Conservation (phyloP, 2,797 vertebrate genomes). For the Crax fasciolata region DNA sequence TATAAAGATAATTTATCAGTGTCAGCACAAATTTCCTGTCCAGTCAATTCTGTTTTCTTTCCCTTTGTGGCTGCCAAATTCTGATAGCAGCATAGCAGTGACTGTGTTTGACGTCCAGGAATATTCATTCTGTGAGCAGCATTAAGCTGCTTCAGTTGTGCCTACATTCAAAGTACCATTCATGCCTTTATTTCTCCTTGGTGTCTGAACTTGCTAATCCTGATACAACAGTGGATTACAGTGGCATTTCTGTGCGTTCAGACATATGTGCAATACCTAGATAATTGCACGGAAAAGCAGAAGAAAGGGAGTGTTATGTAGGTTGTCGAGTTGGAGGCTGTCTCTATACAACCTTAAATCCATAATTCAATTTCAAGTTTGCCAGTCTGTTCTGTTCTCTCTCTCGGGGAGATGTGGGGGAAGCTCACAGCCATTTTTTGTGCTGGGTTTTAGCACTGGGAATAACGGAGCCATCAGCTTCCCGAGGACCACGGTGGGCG, state of each 20-base stretch:
- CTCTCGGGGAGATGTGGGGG: neutral
- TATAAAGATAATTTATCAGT: neutral
- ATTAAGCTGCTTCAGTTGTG: neutral
- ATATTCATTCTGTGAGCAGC: conserved; percentile 9
- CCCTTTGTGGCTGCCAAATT: neutral
- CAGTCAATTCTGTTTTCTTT: accelerated
- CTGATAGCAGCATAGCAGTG: neutral
- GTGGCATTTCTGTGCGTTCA: neutral
- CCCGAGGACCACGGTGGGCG: too few species aligned
- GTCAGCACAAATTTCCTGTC: neutral
- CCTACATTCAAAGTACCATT: neutral
- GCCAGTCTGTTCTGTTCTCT: neutral
- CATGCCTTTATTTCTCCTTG: conserved; percentile 54
- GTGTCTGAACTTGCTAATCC: neutral
- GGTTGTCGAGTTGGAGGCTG: neutral
- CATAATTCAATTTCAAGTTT: conserved; percentile 34
- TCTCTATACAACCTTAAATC: neutral
- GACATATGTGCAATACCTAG: neutral
- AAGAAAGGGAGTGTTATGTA: conserved; percentile 10
- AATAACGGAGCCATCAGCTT: neutral
- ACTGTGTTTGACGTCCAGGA: neutral
- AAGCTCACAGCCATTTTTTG: neutral
- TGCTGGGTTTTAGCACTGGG: accelerated
- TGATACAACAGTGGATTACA: conserved; percentile 25
- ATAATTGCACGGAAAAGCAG: conserved; percentile 30